A percentile compares a stretch with the other conserved stretches of the same genome.
Evolutionary conservation across 1,140 invertebrate species (phyloP).

Genomic region (Spodoptera frugiperda): DNA sequence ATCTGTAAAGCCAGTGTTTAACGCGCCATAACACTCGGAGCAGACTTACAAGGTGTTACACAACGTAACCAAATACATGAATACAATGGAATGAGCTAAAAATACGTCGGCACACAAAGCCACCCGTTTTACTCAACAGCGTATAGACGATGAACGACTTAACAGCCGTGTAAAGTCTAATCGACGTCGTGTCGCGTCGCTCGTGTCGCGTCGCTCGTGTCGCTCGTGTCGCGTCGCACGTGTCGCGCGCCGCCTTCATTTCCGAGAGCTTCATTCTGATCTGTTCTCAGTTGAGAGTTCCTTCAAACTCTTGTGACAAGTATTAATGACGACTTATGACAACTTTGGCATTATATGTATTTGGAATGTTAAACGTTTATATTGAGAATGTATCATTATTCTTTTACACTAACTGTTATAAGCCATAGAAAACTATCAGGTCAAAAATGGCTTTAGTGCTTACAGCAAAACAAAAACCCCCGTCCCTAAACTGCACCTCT

Average conservation of each 20-base stretch:
- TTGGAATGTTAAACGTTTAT: no score
- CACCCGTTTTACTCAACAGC: background rate
- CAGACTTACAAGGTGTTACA: no score
- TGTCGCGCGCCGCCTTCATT: background rate
- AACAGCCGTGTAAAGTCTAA: conserved; percentile 35
- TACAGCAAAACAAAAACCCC: no score
- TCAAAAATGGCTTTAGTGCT: no score
- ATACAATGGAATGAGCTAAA: background rate
- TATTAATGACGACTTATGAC: background rate
- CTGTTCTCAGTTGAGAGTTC: background rate
- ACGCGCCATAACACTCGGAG: no score
- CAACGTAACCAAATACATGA: no score
- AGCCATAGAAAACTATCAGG: no score
- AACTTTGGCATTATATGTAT: no score
- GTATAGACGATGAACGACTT: conserved; percentile 13
- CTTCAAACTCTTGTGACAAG: background rate
- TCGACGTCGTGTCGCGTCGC: conserved; percentile 10
- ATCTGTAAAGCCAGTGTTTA: no score
- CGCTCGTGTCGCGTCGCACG: background rate
- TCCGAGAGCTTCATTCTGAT: conserved; percentile 1
- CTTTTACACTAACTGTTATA: no score
- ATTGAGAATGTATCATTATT: no score
- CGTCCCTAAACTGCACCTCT: no score
- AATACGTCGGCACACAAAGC: background rate
- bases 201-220: background rate